Percentiles rank a stretch among this genome's conserved stretches.
Evolutionary conservation across 2,797 vertebrate species (phyloP).

Genomic region (Dromococcyx pavoninus): DNA sequence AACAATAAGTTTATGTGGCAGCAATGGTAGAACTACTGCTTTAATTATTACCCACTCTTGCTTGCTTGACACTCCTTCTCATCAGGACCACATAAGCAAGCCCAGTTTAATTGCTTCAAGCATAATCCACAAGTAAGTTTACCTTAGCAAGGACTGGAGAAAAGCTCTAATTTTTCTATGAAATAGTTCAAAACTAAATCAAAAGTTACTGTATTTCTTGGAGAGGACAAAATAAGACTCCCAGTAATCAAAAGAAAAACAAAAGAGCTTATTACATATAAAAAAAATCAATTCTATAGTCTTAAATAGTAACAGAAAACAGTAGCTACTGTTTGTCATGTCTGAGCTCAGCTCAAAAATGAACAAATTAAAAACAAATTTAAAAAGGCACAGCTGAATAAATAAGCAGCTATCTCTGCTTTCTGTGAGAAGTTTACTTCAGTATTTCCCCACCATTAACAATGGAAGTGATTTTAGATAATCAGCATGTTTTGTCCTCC

Average conservation of each 20-base stretch:
- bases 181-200: not conserved
- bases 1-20: not conserved
- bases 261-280: not conserved
- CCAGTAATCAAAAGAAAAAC: not conserved
- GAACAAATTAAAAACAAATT: not conserved
- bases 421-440: not conserved
- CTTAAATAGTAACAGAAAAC: not conserved
- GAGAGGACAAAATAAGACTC: not conserved
- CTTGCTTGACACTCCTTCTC: not conserved
- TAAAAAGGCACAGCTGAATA: not conserved
- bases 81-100: not conserved
- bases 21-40: not conserved
- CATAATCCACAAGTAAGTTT: not conserved
- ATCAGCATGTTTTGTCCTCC: not conserved
- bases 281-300: not conserved
- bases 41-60: not conserved
- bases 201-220: not conserved
- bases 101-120: not conserved
- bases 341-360: not conserved
- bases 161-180: not conserved
- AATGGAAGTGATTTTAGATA: not conserved
- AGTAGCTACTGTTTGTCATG: not conserved
- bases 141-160: not conserved
- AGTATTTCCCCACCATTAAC: not conserved
- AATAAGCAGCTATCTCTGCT: not conserved